phyloP scores from a whole-genome alignment of 2,113 vertebrate genomes.

The Phocoena sinus region DNA sequence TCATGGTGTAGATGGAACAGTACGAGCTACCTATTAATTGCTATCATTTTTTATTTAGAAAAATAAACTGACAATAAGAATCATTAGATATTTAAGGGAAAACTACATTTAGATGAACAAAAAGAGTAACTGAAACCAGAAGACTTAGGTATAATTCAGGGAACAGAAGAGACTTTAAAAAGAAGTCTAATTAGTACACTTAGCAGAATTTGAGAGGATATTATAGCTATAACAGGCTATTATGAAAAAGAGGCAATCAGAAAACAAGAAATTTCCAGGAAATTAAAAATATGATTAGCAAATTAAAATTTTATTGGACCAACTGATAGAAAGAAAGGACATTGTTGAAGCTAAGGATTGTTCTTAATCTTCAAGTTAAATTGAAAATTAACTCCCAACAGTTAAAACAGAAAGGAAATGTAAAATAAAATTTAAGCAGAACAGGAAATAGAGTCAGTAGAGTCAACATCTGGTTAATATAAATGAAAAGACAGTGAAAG shows the following conservation, averaged over 20 bases:
- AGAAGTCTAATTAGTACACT: neutral
- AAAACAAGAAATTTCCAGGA: neutral
- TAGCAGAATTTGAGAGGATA: neutral
- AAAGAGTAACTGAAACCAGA: neutral
- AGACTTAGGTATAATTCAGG: neutral
- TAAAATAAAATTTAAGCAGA: neutral
- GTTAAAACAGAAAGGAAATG: neutral
- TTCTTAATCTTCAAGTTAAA: conserved; percentile 15
- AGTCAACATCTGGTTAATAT: neutral
- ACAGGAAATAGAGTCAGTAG: neutral
- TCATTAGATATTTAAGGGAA: neutral
- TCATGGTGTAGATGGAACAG: neutral
- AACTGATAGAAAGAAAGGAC: neutral
- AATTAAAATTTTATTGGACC: neutral
- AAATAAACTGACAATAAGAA: neutral
- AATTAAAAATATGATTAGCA: conserved; percentile 27
- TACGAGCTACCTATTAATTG: neutral
- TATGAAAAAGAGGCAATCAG: neutral
- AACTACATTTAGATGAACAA: neutral
- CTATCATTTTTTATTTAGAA: neutral
- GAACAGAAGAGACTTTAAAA: neutral
- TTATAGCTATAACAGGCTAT: neutral
- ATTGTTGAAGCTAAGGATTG: neutral
- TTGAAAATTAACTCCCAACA: neutral
- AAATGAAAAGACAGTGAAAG: neutral